Evolutionary conservation across 2,888 invertebrate species (phyloP).

Genomic region (Sarcophaga subvicina): DNA sequence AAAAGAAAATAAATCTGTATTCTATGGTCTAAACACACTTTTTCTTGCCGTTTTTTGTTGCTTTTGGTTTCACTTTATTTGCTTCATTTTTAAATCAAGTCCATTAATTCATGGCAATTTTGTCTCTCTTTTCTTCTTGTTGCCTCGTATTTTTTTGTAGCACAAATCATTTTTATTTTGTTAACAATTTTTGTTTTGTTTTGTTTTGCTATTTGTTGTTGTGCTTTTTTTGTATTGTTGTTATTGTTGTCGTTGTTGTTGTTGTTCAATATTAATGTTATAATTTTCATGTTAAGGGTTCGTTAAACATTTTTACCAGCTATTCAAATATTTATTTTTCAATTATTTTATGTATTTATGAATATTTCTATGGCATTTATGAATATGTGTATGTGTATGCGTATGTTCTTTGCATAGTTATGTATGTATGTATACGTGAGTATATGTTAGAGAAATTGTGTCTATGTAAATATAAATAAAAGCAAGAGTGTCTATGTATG

Average conservation of each 20-base stretch:
- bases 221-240: constrained; percentile 1
- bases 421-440: background rate
- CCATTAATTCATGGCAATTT: background rate
- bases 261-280: constrained; percentile 30
- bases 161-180: background rate
- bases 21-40: no score
- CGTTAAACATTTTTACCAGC: constrained; percentile 61
- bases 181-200: background rate
- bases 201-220: constrained; percentile 6
- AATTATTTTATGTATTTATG: constrained; percentile 57
- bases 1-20: no score
- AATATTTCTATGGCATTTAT: constrained; percentile 26
- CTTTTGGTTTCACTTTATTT: background rate
- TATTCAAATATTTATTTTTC: constrained; percentile 64
- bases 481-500: background rate
- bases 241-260: background rate
- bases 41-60: background rate
- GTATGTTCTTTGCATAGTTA: background rate
- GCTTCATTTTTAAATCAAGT: constrained; percentile 1
- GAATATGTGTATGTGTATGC: background rate
- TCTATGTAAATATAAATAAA: background rate
- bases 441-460: background rate
- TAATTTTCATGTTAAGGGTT: constrained; percentile 61
- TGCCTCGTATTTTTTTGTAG: background rate
- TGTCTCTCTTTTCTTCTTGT: background rate